phyloP scores from a whole-genome alignment of 2,797 vertebrate genomes.

The Diceros bicornis region DNA sequence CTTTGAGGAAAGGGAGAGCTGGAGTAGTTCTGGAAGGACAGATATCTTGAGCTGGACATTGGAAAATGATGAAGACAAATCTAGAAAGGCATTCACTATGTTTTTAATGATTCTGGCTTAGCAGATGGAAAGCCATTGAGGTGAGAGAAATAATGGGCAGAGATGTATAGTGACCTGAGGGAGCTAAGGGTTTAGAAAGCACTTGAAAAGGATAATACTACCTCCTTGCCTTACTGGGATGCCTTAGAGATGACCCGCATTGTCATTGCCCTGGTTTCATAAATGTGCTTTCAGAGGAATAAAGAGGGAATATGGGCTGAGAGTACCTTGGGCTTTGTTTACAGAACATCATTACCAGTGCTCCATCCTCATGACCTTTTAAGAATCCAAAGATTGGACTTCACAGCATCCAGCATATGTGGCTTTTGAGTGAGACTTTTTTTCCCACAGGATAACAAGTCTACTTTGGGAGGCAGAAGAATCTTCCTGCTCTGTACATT shows the following conservation, averaged over 20 bases:
- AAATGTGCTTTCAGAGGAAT: neutral
- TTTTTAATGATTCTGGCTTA: neutral
- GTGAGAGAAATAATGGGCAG: neutral
- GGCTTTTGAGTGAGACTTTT: neutral
- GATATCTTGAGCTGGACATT: neutral
- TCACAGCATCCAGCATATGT: neutral
- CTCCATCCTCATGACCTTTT: neutral
- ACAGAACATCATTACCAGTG: neutral
- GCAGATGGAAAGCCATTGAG: neutral
- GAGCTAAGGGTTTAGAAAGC: neutral
- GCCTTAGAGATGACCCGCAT: neutral
- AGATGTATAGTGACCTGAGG: neutral
- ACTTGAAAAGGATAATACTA: neutral
- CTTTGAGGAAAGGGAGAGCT: neutral
- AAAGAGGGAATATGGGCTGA: neutral
- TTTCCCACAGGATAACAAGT: neutral
- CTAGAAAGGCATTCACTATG: neutral
- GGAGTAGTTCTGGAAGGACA: neutral
- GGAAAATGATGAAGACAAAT: neutral
- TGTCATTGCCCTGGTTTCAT: neutral
- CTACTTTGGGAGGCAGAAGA: neutral
- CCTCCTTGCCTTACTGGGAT: neutral
- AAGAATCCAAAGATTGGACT: conserved; percentile 23
- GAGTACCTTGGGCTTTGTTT: neutral
- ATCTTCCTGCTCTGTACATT: neutral